Conservation (phyloP, 2,113 vertebrate species). For the Gallinago paraguaiae region DNA sequence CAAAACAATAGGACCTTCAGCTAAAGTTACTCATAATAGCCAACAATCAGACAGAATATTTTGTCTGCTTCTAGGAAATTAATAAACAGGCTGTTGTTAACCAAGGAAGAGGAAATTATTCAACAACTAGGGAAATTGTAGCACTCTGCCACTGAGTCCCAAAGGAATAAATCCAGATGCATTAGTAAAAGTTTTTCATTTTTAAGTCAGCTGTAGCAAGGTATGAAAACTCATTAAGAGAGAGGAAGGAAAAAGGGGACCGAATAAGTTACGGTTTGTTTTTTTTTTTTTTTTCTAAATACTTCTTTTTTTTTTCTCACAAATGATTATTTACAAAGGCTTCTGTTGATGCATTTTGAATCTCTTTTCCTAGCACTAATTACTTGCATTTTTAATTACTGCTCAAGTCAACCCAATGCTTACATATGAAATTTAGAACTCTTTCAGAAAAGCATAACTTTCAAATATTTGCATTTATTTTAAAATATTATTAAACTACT, state of each 20-base stretch:
- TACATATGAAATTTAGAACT: not conserved
- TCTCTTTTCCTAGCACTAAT: not conserved
- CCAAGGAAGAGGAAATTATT: slow-evolving; percentile 16
- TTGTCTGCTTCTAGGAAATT: not conserved
- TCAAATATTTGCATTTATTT: not conserved
- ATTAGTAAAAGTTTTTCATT: not conserved
- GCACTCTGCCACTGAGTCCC: not conserved
- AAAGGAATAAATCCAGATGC: not conserved
- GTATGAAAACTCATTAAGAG: not conserved
- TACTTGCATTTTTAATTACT: not conserved
- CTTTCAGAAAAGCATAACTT: not conserved
- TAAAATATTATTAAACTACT: not conserved
- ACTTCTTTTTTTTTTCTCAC: not conserved
- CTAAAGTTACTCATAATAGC: not conserved
- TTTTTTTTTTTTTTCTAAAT: not conserved
- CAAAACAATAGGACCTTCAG: not conserved
- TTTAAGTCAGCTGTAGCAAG: not conserved
- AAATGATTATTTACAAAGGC: not conserved
- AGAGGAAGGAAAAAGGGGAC: not conserved
- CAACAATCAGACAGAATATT: not conserved
- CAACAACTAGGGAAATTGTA: not conserved
- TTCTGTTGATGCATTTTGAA: not conserved
- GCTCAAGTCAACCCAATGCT: not conserved
- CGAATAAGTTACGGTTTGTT: not conserved
- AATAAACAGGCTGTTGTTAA: not conserved